These are phyloP conservation scores for Conus betulinus DNA, from an alignment of 1,140 invertebrate species.

Conservation along the genomic window DNA sequence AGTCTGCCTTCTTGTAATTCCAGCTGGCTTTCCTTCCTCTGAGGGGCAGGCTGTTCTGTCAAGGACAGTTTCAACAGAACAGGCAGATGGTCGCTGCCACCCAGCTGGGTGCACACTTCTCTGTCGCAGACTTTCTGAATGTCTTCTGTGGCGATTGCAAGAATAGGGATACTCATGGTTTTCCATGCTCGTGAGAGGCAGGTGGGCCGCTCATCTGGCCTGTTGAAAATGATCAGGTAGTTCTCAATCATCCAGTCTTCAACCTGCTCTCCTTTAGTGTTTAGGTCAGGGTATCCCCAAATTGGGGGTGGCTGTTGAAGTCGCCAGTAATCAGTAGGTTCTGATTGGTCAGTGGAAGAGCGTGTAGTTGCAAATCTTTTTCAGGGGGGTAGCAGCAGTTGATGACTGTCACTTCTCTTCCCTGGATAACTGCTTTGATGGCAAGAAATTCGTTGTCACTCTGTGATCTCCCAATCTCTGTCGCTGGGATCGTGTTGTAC, in stretches of 20 bases:
- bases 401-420: constrained; percentile 33
- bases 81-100: background rate
- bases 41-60: background rate
- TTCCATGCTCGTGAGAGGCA: constrained; percentile 36
- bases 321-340: constrained; percentile 6
- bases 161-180: constrained; percentile 32
- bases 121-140: background rate
- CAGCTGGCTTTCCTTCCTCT: constrained; percentile 1
- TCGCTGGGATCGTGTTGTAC: constrained; percentile 33
- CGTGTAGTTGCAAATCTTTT: constrained; percentile 32
- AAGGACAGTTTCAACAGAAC: background rate
- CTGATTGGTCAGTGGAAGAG: constrained; percentile 1
- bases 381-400: constrained; percentile 38
- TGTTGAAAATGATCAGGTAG: too few relatives aligned
- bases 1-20: constrained; percentile 14
- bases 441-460: constrained; percentile 30
- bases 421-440: constrained; percentile 20
- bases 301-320: constrained; percentile 38
- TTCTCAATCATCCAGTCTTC: too few relatives aligned
- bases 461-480: constrained; percentile 26
- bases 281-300: constrained; percentile 42
- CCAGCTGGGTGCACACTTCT: background rate
- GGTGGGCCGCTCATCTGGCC: too few relatives aligned
- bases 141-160: constrained; percentile 35
- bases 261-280: background rate